Conservation (phyloP, 1,140 invertebrate genomes). For the Drosophila serrata region DNA sequence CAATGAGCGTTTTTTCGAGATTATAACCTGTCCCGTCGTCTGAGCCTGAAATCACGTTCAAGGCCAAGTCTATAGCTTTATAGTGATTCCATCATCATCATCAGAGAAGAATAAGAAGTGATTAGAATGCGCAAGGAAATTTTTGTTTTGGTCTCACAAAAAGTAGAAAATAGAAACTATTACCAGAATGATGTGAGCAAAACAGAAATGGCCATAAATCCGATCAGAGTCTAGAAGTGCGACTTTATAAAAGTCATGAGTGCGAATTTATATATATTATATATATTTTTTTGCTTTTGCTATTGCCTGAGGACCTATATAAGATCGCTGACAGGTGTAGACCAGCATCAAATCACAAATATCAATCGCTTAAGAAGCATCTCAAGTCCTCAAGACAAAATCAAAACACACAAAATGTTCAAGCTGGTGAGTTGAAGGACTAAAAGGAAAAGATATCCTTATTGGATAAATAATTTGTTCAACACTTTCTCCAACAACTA, state of each 20-base stretch:
- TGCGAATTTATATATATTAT: conserved; percentile 12
- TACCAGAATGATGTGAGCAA: conserved; percentile 23
- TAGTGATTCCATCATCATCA: conserved; percentile 56
- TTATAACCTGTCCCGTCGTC: conserved; percentile 42
- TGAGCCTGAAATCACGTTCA: conserved; percentile 50
- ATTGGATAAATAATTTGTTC: neutral
- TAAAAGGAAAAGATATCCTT: neutral
- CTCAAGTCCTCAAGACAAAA: conserved; percentile 39
- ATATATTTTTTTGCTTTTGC: neutral
- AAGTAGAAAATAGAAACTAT: conserved; percentile 36
- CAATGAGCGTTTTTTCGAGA: conserved; percentile 57
- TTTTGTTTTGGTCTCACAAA: conserved; percentile 42
- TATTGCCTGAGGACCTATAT: conserved; percentile 57
- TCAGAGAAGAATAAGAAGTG: conserved; percentile 57
- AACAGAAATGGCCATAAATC: conserved; percentile 59
- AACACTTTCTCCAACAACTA: neutral
- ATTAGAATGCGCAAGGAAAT: conserved; percentile 72
- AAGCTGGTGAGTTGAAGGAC: conserved; percentile 81
- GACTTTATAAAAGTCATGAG: conserved; percentile 75
- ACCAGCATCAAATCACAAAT: conserved; percentile 67
- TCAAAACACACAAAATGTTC: conserved; percentile 74
- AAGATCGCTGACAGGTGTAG: conserved; percentile 25
- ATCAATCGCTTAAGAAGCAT: conserved; percentile 63
- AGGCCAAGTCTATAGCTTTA: conserved; percentile 57
- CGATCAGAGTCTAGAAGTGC: conserved; percentile 41